A percentile compares a stretch with the other conserved stretches of the same genome.
Evolutionary conservation across 2,888 invertebrate genomes (phyloP).

Genomic region (Gastracanthus pulcherrimus): DNA sequence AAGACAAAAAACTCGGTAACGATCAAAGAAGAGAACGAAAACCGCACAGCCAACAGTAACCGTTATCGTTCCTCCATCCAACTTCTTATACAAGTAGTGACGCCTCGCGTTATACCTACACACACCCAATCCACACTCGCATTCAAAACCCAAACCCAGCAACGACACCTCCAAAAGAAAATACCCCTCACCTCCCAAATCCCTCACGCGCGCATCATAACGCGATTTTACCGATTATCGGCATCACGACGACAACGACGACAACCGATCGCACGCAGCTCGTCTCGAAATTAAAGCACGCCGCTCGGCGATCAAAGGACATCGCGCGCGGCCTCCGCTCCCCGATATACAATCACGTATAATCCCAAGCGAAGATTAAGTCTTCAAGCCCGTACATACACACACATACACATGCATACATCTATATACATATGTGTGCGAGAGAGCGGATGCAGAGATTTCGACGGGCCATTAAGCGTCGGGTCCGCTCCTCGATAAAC

Average conservation of each 20-base stretch:
- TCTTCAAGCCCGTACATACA: conserved; percentile 24
- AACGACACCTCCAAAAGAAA: background rate
- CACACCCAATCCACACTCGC: no score
- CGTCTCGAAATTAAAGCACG: conserved; percentile 4
- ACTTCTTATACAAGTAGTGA: no score
- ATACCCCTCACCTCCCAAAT: no score
- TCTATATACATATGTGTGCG: background rate
- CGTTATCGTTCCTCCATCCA: no score
- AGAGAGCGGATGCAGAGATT: conserved; percentile 23
- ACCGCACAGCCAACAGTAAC: no score
- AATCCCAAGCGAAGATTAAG: conserved; percentile 50
- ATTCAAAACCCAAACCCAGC: no score
- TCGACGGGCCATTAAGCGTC: conserved; percentile 34
- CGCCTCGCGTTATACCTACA: no score
- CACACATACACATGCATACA: background rate
- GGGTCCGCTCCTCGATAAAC: conserved; percentile 29
- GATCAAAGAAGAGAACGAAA: no score
- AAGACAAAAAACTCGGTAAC: no score
- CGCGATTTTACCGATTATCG: background rate
- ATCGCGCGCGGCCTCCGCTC: background rate
- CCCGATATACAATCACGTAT: background rate
- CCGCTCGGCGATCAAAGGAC: conserved; percentile 22
- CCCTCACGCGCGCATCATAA: background rate
- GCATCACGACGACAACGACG: background rate
- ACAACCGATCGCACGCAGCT: background rate